Conservation (phyloP, 2,888 invertebrate genomes). For the Gandaritis pyraliata region DNA sequence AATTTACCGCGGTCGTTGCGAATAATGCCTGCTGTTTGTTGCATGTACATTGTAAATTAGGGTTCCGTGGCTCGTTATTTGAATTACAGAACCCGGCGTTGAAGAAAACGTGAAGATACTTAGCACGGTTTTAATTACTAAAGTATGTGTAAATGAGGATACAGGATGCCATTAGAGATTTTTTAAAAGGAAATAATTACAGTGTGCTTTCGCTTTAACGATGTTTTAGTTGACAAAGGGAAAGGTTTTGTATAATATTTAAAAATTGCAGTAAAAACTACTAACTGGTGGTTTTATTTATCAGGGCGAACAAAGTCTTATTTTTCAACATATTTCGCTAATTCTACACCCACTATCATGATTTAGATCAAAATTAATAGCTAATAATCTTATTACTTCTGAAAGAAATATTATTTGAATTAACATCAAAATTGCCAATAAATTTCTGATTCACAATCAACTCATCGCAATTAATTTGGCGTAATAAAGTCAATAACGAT, state of each 20-base stretch:
- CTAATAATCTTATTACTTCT: too few species aligned
- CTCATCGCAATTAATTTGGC: neutral
- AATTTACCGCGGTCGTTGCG: slow-evolving; percentile 37
- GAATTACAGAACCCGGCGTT: slow-evolving; percentile 36
- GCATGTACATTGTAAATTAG: slow-evolving; percentile 43
- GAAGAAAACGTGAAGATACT: slow-evolving; percentile 32
- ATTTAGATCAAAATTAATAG: too few species aligned
- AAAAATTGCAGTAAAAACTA: too few species aligned
- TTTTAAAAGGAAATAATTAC: neutral
- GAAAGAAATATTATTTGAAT: neutral
- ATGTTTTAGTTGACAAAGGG: too few species aligned
- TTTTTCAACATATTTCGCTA: too few species aligned
- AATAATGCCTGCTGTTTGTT: slow-evolving; percentile 39
- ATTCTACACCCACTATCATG: too few species aligned
- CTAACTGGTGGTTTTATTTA: too few species aligned
- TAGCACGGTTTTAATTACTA: slow-evolving; percentile 33
- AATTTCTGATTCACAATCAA: slow-evolving; percentile 2
- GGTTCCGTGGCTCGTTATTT: slow-evolving; percentile 38
- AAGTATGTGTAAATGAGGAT: slow-evolving; percentile 27
- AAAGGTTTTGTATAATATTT: too few species aligned
- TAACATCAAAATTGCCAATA: neutral
- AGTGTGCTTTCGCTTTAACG: too few species aligned
- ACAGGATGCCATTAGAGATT: slow-evolving; percentile 3
- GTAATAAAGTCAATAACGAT: slow-evolving; percentile 9
- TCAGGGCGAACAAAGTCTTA: too few species aligned